phyloP scores from a whole-genome alignment of 1,140 invertebrate species.

The Cyclargus thomasi region DNA sequence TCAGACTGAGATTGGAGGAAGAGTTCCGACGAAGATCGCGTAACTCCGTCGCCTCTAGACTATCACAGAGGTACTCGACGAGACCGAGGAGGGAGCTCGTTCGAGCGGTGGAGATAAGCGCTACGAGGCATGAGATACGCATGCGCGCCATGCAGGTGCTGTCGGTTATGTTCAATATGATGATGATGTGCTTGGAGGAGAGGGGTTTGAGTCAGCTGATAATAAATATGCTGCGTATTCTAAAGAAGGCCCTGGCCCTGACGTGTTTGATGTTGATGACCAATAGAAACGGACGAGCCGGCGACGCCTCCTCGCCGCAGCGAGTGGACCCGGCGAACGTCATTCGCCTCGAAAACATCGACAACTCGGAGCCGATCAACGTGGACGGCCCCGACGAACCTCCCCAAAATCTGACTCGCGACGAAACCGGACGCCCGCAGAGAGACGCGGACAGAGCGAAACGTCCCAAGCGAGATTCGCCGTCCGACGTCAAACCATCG shows the following conservation, averaged over 20 bases:
- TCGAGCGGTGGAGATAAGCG: conserved; percentile 57
- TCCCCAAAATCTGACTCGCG: conserved; percentile 27
- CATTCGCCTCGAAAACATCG: conserved; percentile 54
- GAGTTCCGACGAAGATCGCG: conserved; percentile 46
- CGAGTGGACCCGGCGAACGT: conserved; percentile 47
- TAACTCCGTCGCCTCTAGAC: conserved; percentile 40
- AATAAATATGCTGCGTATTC: conserved; percentile 63
- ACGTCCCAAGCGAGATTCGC: neutral
- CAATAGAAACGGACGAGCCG: conserved; percentile 43
- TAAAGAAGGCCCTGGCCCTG: conserved; percentile 66
- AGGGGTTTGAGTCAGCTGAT: conserved; percentile 63
- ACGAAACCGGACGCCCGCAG: conserved; percentile 30
- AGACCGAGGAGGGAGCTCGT: conserved; percentile 49
- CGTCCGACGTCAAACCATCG: conserved; percentile 19
- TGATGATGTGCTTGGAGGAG: conserved; percentile 71
- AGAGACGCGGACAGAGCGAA: conserved; percentile 11
- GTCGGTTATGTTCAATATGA: conserved; percentile 71
- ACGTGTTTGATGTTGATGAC: conserved; percentile 69
- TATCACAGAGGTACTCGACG: conserved; percentile 41
- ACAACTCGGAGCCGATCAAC: conserved; percentile 53
- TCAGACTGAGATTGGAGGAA: conserved; percentile 53
- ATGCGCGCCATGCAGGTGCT: conserved; percentile 69
- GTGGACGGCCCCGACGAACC: conserved; percentile 54
- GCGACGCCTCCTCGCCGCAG: conserved; percentile 37
- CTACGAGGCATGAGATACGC: conserved; percentile 64